Base-by-base conservation (phyloP, 2,888 invertebrate species). In the Drosophila affinis region DNA sequence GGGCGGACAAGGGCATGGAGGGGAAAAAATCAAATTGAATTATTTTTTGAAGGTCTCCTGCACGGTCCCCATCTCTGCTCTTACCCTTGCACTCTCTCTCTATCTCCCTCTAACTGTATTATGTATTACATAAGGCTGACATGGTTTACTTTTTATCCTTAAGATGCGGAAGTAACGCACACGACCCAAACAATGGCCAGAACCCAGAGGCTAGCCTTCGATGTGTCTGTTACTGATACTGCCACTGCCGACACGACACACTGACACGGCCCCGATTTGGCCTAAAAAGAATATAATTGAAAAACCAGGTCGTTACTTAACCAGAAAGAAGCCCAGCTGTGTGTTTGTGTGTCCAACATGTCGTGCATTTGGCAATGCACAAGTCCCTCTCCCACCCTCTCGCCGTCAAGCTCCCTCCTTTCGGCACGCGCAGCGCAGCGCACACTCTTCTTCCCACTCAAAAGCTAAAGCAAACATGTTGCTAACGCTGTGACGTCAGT, bases 291-390 rank as follows among this genome's bases (percentile, higher is more conserved):
- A 76, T 62, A 55, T 60, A 75, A 62, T 58, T 39, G 62, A 57
- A 56, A 74, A 75, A 84, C 84, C 79, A 84, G 83, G 83, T 84
- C 86, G 83, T 84, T 86, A 81, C 83, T 83, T 72, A 82, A 86
- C 72, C 82, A 76, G 69, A 77, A 76, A 77, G 77, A 78, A 76
- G 81, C 78, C 77, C 71, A 72, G 62, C 58, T 72, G 55, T 21
- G 21, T 21, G 21, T 21, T 21, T 24, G 5, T 47, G 56, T 55
- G 39, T 55, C 56, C 58, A 71, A 70, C 58, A 59, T 68, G 67
- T 64, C 63, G 55, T 62, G 9, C 67, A 52, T 69, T 65, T 69
- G 68, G 67, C 58, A 69, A 69, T 57, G 65, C 58, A 70, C 45
- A 48, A 53, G 34, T 48, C 21, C 46, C 29, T 29, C 9, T 27